Percentiles rank a stretch among this genome's conserved stretches.
Conservation (phyloP, 2,113 vertebrate genomes). For the Paedocypris sp. region DNA sequence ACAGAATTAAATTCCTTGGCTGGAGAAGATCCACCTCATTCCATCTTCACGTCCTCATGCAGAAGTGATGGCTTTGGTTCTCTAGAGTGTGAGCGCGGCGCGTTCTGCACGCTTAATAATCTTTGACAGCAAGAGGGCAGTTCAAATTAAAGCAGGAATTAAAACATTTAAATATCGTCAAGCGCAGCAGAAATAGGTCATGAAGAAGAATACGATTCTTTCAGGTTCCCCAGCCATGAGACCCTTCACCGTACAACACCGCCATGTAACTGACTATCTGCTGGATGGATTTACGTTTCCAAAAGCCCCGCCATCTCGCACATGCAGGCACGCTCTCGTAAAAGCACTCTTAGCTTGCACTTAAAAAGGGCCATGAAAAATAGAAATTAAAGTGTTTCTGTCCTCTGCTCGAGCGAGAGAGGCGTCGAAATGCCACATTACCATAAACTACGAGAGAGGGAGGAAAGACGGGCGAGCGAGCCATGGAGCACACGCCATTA, state of each 20-base stretch:
- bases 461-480: slow-evolving; percentile 42
- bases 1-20: too few relatives aligned
- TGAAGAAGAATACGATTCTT: neutral
- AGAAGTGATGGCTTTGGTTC: neutral
- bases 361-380: slow-evolving; percentile 3
- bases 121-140: neutral
- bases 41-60: too few relatives aligned
- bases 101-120: slow-evolving; percentile 5
- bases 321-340: neutral
- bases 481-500: slow-evolving; percentile 36
- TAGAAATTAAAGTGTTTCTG: slow-evolving; percentile 21
- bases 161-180: slow-evolving; percentile 8
- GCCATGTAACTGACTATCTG: neutral
- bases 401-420: slow-evolving; percentile 4
- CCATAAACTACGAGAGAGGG: slow-evolving; percentile 44
- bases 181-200: slow-evolving; percentile 4
- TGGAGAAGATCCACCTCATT: too few relatives aligned
- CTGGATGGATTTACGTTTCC: neutral
- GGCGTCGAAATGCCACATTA: slow-evolving; percentile 62
- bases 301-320: neutral
- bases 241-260: neutral
- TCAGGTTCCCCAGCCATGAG: neutral
- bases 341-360: slow-evolving; percentile 6
- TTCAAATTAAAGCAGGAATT: slow-evolving; percentile 7
- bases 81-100: neutral